These are phyloP conservation scores for Anagyrus pseudococci DNA, from an alignment of 2,888 invertebrate species.

Conservation along the genomic window DNA sequence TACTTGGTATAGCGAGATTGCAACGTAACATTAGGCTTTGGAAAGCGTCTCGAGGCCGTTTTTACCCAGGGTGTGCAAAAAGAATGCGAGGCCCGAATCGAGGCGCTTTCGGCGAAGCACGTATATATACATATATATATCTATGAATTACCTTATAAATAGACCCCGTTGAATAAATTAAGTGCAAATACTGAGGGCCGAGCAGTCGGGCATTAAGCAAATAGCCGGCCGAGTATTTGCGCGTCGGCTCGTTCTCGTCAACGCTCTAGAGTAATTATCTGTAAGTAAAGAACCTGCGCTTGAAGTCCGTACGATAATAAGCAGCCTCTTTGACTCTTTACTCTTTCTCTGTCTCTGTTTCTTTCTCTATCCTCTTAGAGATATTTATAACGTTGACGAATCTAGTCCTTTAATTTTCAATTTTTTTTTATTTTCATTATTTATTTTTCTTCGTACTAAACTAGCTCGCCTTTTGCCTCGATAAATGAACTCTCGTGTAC, in stretches of 20 bases:
- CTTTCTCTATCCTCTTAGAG: conserved; percentile 6
- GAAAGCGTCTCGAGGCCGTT: conserved; percentile 10
- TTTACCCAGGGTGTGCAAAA: too few species aligned
- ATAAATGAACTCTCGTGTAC: conserved; percentile 16
- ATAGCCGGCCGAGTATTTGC: conserved; percentile 39
- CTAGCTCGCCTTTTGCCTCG: conserved; percentile 57
- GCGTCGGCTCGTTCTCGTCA: conserved; percentile 44
- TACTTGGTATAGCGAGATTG: conserved; percentile 19
- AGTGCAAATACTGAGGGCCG: conserved; percentile 27
- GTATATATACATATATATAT: conserved; percentile 11
- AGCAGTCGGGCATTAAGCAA: conserved; percentile 11
- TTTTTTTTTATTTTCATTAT: too few species aligned
- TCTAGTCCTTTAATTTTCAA: conserved; percentile 14
- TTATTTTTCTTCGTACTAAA: too few species aligned
- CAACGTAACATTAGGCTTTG: conserved; percentile 9
- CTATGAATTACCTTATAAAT: conserved; percentile 11
- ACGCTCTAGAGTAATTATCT: conserved; percentile 41
- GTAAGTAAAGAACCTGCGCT: conserved; percentile 41
- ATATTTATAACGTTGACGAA: conserved; percentile 24
- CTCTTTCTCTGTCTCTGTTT: neutral
- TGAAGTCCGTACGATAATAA: conserved; percentile 4
- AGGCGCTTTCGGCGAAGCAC: conserved; percentile 20
- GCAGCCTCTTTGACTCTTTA: conserved; percentile 15
- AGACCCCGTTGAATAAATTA: conserved; percentile 25
- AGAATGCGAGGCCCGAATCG: neutral